These are phyloP conservation scores for Rachycentron canadum DNA, from an alignment of 2,797 vertebrate species.

Conservation along the genomic window DNA sequence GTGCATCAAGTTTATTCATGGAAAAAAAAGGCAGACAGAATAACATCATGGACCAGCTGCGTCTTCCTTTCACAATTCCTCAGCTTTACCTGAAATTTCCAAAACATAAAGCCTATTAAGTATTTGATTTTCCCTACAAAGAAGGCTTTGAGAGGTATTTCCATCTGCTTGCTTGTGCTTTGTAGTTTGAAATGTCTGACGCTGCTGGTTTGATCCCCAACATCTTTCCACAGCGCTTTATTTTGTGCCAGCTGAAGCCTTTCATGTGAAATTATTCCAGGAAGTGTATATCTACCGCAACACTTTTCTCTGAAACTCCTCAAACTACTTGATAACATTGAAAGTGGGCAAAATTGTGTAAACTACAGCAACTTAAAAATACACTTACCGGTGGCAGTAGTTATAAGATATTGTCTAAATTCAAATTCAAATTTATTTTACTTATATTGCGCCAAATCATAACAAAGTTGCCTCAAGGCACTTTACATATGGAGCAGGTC, in stretches of 20 bases:
- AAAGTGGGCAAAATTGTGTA: neutral
- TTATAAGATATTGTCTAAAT: no score
- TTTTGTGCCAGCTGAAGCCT: conserved; percentile 35
- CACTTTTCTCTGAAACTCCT: conserved; percentile 16
- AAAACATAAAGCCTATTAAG: conserved; percentile 8
- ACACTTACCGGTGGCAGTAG: no score
- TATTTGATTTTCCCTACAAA: conserved; percentile 22
- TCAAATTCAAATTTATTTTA: no score
- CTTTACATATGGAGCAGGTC: no score
- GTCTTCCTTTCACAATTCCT: neutral
- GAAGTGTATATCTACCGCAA: conserved; percentile 20
- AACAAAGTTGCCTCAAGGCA: no score
- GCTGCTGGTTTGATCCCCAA: conserved; percentile 30
- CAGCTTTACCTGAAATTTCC: conserved; percentile 31
- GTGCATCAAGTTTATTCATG: neutral
- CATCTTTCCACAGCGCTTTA: conserved; percentile 33
- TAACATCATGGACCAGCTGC: neutral
- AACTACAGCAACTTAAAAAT: neutral
- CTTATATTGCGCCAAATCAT: no score
- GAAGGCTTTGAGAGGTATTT: conserved; percentile 32
- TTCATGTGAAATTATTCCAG: conserved; percentile 62
- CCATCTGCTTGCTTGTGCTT: conserved; percentile 22
- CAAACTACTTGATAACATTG: neutral
- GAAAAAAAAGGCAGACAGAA: neutral
- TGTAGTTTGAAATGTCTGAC: conserved; percentile 40